Evolutionary conservation across 2,113 vertebrate genomes (phyloP).

Genomic region (Herpailurus yagouaroundi): DNA sequence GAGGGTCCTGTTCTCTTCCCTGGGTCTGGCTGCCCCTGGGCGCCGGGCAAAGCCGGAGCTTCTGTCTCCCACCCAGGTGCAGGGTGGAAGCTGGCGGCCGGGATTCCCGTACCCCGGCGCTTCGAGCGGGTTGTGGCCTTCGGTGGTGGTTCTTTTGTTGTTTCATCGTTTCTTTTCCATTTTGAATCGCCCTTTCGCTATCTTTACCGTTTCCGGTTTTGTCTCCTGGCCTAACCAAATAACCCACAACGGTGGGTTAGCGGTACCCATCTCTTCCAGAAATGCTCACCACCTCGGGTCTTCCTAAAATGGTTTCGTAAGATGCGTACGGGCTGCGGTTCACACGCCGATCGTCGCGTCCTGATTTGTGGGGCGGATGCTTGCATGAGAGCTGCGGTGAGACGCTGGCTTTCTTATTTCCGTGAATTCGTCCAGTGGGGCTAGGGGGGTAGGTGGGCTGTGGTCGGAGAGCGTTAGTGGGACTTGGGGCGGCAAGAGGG

Average conservation of each 20-base stretch:
- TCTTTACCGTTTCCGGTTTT: background rate
- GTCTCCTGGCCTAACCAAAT: background rate
- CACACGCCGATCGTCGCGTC: fast-evolving
- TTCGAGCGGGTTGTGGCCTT: fast-evolving
- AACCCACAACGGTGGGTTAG: background rate
- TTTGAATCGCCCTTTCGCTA: background rate
- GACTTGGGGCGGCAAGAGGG: too few species aligned
- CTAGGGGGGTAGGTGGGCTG: fast-evolving
- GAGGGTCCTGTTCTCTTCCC: fast-evolving
- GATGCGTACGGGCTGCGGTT: background rate
- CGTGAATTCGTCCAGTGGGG: fast-evolving
- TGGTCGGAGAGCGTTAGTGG: background rate
- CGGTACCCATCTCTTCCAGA: background rate
- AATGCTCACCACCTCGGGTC: background rate
- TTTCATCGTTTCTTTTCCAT: background rate
- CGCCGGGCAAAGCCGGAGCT: too few species aligned
- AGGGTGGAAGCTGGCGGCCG: fast-evolving
- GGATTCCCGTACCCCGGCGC: fast-evolving
- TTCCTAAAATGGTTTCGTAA: background rate
- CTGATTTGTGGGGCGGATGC: fast-evolving
- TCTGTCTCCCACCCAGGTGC: background rate
- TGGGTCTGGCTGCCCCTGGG: fast-evolving
- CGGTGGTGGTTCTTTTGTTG: background rate
- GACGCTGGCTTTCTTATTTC: background rate
- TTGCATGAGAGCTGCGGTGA: fast-evolving